These are phyloP conservation scores for Dipodomys spectabilis DNA, from an alignment of 2,113 vertebrate genomes.

Conservation along the genomic window DNA sequence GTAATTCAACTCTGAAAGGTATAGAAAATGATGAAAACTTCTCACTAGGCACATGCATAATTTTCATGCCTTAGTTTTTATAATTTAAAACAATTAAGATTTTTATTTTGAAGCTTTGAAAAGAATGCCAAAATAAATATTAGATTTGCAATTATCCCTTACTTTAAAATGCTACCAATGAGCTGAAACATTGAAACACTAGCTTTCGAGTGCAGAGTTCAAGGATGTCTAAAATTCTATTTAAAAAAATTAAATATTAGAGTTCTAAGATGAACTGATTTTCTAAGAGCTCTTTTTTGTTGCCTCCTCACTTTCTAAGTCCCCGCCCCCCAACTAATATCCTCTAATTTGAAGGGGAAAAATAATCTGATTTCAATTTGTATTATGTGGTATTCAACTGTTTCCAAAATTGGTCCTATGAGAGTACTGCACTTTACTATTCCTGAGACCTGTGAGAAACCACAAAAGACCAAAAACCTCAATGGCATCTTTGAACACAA, in stretches of 20 bases:
- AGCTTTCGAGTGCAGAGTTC: not conserved
- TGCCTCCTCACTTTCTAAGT: slow-evolving; percentile 51
- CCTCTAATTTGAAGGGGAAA: not conserved
- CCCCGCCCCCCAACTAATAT: not conserved
- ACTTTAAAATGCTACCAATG: slow-evolving; percentile 5
- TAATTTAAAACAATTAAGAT: slow-evolving; percentile 35
- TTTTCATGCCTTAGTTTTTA: slow-evolving; percentile 33
- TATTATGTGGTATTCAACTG: slow-evolving; percentile 48
- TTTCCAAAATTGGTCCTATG: slow-evolving; percentile 14
- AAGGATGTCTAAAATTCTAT: slow-evolving; percentile 33
- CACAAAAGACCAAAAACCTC: slow-evolving; percentile 62
- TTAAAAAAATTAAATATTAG: slow-evolving; percentile 30
- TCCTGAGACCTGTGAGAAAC: slow-evolving; percentile 51
- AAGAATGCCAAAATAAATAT: slow-evolving; percentile 42
- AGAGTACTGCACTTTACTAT: slow-evolving; percentile 28
- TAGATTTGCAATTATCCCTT: slow-evolving; percentile 33
- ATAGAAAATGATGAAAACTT: slow-evolving; percentile 28
- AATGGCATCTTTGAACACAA: slow-evolving; percentile 7
- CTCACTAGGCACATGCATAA: not conserved
- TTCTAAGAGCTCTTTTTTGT: not conserved
- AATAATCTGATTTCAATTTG: slow-evolving; percentile 17
- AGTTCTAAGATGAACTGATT: slow-evolving; percentile 23
- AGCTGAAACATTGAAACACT: not conserved
- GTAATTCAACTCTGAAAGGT: slow-evolving; percentile 32
- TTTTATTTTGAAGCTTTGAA: slow-evolving; percentile 38